phyloP scores from a whole-genome alignment of 2,113 vertebrate genomes.

The Perca fluviatilis region DNA sequence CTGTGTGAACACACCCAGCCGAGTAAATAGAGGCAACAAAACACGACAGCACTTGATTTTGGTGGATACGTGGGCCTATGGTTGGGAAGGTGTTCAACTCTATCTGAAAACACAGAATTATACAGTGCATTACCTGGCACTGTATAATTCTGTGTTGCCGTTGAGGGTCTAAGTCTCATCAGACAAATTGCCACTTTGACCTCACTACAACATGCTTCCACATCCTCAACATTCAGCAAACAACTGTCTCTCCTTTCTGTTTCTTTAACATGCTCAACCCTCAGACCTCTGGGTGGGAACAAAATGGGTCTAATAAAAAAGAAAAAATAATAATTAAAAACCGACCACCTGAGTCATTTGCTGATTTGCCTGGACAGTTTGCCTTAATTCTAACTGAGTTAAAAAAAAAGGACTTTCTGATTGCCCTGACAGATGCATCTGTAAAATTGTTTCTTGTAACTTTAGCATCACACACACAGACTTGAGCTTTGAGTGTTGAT shows the following conservation, averaged over 20 bases:
- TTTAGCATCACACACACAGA: neutral
- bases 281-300: neutral
- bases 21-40: conserved; percentile 75
- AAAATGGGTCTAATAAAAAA: neutral
- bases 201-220: neutral
- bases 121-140: neutral
- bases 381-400: neutral
- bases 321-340: neutral
- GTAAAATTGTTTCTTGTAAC: neutral
- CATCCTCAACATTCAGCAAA: conserved; percentile 11
- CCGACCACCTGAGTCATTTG: neutral
- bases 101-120: neutral
- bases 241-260: conserved; percentile 10
- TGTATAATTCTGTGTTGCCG: conserved; percentile 6
- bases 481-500: conserved; percentile 1
- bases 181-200: conserved; percentile 34
- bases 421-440: neutral
- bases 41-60: conserved; percentile 62
- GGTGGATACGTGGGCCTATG: conserved; percentile 29
- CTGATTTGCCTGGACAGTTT: neutral
- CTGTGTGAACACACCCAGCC: conserved; percentile 74
- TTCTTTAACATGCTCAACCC: neutral
- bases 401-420: neutral
- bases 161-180: conserved; percentile 19
- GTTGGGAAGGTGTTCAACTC: conserved; percentile 30